Conservation (phyloP, 2,797 vertebrate genomes). For the Falco novaeseelandiae region DNA sequence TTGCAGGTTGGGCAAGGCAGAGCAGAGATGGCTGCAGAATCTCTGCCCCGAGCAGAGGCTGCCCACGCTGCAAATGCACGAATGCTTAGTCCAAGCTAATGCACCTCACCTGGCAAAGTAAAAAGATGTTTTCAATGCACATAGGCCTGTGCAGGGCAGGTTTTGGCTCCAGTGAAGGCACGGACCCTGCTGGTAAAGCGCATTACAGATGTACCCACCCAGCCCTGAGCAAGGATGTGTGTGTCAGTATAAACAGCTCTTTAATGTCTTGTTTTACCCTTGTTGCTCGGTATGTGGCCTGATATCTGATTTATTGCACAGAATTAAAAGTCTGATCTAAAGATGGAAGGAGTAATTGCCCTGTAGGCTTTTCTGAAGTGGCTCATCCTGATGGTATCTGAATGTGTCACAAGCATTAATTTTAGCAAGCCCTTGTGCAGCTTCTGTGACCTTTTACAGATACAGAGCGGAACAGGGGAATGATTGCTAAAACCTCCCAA, state of each 20-base stretch:
- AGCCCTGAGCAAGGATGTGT: rapidly evolving
- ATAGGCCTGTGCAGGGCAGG: rapidly evolving
- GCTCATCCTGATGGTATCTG: background rate
- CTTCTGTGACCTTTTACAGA: background rate
- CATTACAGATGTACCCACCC: rapidly evolving
- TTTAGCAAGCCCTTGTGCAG: background rate
- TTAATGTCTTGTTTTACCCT: background rate
- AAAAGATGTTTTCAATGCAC: rapidly evolving
- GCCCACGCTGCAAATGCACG: rapidly evolving
- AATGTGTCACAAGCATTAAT: background rate
- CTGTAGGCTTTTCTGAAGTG: background rate
- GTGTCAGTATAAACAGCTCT: background rate
- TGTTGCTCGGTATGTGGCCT: background rate
- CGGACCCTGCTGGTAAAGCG: rapidly evolving
- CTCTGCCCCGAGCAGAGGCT: background rate
- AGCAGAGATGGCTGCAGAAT: no score
- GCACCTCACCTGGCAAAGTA: rapidly evolving
- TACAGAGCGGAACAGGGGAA: rapidly evolving
- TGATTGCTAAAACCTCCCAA: background rate
- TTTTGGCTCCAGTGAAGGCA: rapidly evolving
- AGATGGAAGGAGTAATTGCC: background rate
- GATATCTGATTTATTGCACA: background rate
- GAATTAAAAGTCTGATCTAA: background rate
- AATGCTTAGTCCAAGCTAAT: no score
- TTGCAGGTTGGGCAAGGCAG: background rate